These are phyloP conservation scores for Stegastes partitus DNA, from an alignment of 2,113 vertebrate species.

Conservation along the genomic window DNA sequence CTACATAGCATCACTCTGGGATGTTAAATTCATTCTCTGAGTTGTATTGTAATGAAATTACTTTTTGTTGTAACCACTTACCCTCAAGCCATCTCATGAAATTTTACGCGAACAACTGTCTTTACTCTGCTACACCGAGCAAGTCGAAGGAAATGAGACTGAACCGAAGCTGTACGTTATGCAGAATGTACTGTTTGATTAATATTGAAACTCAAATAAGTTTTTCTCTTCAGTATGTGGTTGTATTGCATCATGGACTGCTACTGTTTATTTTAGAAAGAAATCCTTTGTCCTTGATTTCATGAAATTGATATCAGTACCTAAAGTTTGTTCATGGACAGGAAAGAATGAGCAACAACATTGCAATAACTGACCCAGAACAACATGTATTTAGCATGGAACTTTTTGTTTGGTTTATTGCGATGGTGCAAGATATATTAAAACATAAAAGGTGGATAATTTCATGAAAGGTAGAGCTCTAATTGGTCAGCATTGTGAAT, in stretches of 20 bases:
- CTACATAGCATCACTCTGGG: not conserved
- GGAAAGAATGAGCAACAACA: no score
- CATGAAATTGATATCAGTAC: no score
- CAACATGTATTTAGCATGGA: not conserved
- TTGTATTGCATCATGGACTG: not conserved
- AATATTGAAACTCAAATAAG: not conserved
- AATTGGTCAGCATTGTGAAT: not conserved
- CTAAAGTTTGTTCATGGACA: no score
- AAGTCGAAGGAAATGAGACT: conserved; percentile 14
- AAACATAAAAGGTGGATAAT: not conserved
- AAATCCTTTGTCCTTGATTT: not conserved
- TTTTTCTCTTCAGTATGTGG: not conserved
- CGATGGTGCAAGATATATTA: not conserved
- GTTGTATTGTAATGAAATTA: conserved; percentile 4
- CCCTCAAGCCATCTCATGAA: conserved; percentile 4
- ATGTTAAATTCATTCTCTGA: conserved; percentile 6
- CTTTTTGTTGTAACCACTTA: conserved; percentile 9
- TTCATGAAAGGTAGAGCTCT: not conserved
- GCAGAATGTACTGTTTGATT: not conserved
- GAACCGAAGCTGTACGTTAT: not conserved
- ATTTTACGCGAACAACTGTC: conserved; percentile 8
- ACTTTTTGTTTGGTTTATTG: fast-evolving
- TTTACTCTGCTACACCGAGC: not conserved
- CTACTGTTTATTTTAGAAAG: not conserved
- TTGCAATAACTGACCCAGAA: no score